A percentile compares a stretch with the other conserved stretches of the same genome.
phyloP scores from a whole-genome alignment of 1,140 invertebrate genomes.

The Drosophila murphyi region DNA sequence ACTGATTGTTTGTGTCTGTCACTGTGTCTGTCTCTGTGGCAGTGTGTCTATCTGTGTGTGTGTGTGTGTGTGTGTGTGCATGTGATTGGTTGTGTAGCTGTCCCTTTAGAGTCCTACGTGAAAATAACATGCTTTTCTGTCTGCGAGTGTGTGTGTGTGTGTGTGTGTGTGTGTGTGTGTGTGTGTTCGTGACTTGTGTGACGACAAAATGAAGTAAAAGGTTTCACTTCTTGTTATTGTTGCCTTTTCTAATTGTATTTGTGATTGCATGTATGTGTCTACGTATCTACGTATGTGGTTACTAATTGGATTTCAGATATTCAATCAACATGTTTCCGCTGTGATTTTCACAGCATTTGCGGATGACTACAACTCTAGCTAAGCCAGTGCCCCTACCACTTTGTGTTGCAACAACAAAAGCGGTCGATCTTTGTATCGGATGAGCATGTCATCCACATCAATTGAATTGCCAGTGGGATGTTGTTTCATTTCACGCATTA shows the following conservation, averaged over 20 bases:
- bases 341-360: conserved; percentile 39
- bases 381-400: background rate
- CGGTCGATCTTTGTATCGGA: background rate
- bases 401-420: background rate
- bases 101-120: conserved; percentile 22
- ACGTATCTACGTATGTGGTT: conserved; percentile 27
- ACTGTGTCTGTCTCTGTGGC: background rate
- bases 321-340: conserved; percentile 57
- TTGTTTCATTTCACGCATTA: conserved; percentile 2
- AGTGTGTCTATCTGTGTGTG: background rate
- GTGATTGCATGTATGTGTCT: conserved; percentile 25
- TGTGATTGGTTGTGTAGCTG: conserved; percentile 40
- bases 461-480: background rate
- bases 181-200: conserved; percentile 38
- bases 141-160: background rate
- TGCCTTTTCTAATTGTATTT: conserved; percentile 49
- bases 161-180: background rate
- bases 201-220: conserved; percentile 40
- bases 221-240: conserved; percentile 43
- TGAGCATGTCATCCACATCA: background rate
- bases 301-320: conserved; percentile 73
- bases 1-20: conserved; percentile 54
- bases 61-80: conserved; percentile 1
- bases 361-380: background rate
- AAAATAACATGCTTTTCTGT: conserved; percentile 8